Evolutionary conservation across 2,888 invertebrate genomes (phyloP).

Genomic region (Pristionchus exspectatus): DNA sequence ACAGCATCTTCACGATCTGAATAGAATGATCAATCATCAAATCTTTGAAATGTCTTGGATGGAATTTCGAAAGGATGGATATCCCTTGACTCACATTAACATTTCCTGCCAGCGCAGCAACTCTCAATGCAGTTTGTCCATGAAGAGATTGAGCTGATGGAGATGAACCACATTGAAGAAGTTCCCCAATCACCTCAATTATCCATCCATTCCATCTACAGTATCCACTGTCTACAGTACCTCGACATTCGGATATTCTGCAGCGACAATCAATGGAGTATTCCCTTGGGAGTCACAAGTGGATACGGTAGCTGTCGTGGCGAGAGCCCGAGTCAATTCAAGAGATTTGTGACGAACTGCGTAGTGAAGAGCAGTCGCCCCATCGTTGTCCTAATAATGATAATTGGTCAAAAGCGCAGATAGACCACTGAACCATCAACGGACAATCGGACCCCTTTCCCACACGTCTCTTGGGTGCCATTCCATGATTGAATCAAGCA

Average conservation of each 20-base stretch:
- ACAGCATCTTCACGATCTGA: neutral
- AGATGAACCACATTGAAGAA: slow-evolving; percentile 85
- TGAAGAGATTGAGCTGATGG: slow-evolving; percentile 83
- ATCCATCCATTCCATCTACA: neutral
- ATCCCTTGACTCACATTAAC: slow-evolving; percentile 55
- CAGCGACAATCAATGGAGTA: slow-evolving; percentile 66
- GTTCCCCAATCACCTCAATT: slow-evolving; percentile 81
- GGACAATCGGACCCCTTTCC: neutral
- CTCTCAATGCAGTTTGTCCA: slow-evolving; percentile 85
- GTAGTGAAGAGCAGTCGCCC: slow-evolving; percentile 69
- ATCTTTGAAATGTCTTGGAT: neutral
- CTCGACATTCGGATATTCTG: slow-evolving; percentile 63
- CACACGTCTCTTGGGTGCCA: neutral
- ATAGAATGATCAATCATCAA: neutral
- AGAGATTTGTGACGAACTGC: slow-evolving; percentile 64
- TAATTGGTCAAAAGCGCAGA: neutral
- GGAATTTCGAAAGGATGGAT: neutral
- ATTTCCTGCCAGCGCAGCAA: slow-evolving; percentile 90
- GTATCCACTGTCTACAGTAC: slow-evolving; percentile 35
- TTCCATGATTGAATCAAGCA: slow-evolving; percentile 21
- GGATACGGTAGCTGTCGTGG: slow-evolving; percentile 63
- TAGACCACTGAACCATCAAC: neutral
- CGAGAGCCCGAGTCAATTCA: slow-evolving; percentile 59
- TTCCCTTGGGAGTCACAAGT: slow-evolving; percentile 66
- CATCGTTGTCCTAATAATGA: slow-evolving; percentile 65